Conservation (phyloP, 2,888 invertebrate genomes). For the Chouioia cunea region DNA sequence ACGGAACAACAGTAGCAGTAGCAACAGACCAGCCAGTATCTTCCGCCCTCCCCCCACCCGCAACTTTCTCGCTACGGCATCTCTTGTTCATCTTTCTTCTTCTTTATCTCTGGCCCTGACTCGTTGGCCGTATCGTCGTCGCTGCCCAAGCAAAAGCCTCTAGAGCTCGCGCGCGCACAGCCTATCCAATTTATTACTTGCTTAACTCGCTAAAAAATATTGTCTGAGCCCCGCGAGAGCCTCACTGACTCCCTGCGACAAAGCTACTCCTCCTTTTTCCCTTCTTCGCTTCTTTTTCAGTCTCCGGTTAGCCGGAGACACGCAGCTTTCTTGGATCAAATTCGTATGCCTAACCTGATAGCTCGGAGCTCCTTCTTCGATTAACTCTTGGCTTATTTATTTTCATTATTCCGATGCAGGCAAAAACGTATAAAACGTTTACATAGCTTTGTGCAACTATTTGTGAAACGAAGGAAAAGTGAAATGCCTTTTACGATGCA, state of each 20-base stretch:
- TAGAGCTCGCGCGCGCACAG: background rate
- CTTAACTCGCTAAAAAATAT: slow-evolving; percentile 46
- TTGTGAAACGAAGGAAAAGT: too few species aligned
- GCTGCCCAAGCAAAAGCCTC: background rate
- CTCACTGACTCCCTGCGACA: background rate
- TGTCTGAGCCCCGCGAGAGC: slow-evolving; percentile 28
- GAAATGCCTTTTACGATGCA: too few species aligned
- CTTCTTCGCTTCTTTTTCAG: background rate
- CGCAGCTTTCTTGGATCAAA: slow-evolving; percentile 13
- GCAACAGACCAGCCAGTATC: background rate
- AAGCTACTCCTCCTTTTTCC: slow-evolving; percentile 10
- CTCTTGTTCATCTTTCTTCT: slow-evolving; percentile 14
- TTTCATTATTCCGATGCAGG: slow-evolving; percentile 28
- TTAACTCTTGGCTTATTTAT: slow-evolving; percentile 14
- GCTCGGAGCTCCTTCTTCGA: slow-evolving; percentile 12
- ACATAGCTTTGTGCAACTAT: too few species aligned
- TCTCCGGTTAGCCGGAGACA: background rate
- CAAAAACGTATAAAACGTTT: background rate
- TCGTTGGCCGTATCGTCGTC: too few species aligned
- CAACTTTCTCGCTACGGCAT: slow-evolving; percentile 2
- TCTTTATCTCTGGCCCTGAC: background rate
- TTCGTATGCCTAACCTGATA: slow-evolving; percentile 35
- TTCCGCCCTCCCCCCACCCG: slow-evolving; percentile 8
- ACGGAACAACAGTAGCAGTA: background rate
- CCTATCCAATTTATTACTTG: slow-evolving; percentile 46